Evolutionary conservation across 2,797 vertebrate species (phyloP), one percentile per base, ranked within the genome.

Genomic region (Cyclura pinguis): DNA sequence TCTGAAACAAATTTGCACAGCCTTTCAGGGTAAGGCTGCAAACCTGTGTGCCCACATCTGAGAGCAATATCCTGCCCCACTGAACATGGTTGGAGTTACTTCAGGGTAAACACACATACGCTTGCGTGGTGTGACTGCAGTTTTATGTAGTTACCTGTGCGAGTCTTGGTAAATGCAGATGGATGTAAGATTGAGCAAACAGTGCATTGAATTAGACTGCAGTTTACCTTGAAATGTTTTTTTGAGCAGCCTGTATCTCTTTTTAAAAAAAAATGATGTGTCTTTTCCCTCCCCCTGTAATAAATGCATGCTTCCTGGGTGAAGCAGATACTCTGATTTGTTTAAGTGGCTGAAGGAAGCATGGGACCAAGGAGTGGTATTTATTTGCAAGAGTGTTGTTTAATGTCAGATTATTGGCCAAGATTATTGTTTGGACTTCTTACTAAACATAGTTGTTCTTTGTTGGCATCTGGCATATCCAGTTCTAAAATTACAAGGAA

Each of bases 251-350:
- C 27, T 74, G 27, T 76, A 77, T 59, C 14, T 80, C 67, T 62
- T 80, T 88, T 38, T 38, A 57, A 35, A 83, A 67, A 38, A 47
- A 47, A 47, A 20, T 59, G n/a, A 3, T 57, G 12, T 32, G 20
- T 18, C 4, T 10, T 62, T 42, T 13, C n/a, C 72, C 0, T 5
- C 42, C 50, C 35, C 62, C 42, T n/a, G 22, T 38, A 84, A 42
- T 78, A 38, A 67, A 67, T 18, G n/a, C 42, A 77, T 32, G 10
- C n/a, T 84, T 69, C 59, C n/a, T 87, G 55, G 47, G 42, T 57
- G 57, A 80, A 42, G 13, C n/a, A 57, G 13, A n/a, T 50, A 69
- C 77, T 84, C 76, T 91, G 76, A 67, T 69, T 77, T 78, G 35
- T 78, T 7, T 57, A 59, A 57, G 88, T 52, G 14, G 29, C 42